A percentile compares a stretch with the other conserved stretches of the same genome.
Conservation (phyloP, 2,113 vertebrate genomes). For the Morone chrysops region DNA sequence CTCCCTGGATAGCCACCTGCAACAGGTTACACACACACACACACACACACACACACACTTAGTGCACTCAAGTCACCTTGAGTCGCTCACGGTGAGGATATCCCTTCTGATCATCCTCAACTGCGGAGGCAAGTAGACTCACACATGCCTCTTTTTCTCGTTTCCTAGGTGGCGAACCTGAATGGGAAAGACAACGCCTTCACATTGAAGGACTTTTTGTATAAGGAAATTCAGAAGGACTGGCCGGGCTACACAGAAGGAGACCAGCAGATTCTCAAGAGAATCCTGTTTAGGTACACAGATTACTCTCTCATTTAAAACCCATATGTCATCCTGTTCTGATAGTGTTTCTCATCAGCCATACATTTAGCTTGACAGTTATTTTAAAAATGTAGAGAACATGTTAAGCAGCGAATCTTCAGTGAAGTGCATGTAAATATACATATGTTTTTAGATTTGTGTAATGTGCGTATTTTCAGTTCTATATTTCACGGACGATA, state of each 20-base stretch:
- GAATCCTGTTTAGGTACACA: conserved; percentile 90
- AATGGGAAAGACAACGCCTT: conserved; percentile 93
- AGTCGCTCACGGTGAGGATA: background rate
- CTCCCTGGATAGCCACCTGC: conserved; percentile 91
- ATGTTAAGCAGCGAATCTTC: background rate
- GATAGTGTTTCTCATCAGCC: background rate
- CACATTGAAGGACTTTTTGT: conserved; percentile 92
- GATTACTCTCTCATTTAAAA: background rate
- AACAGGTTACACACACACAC: conserved; percentile 87
- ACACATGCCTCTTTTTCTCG: background rate
- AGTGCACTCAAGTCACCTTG: too few species aligned
- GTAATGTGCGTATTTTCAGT: background rate
- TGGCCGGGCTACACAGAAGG: conserved; percentile 98
- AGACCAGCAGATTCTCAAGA: conserved; percentile 95
- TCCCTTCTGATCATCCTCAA: background rate
- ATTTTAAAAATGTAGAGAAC: background rate
- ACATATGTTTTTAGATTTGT: background rate
- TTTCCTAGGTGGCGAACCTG: conserved; percentile 91
- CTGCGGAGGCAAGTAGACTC: background rate
- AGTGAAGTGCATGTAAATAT: background rate
- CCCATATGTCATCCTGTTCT: background rate
- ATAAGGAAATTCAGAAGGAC: conserved; percentile 95
- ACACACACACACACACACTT: background rate
- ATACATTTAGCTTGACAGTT: background rate
- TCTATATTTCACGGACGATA: background rate